phyloP scores from a whole-genome alignment of 2,797 vertebrate species.

The Rhinichthys osculus region DNA sequence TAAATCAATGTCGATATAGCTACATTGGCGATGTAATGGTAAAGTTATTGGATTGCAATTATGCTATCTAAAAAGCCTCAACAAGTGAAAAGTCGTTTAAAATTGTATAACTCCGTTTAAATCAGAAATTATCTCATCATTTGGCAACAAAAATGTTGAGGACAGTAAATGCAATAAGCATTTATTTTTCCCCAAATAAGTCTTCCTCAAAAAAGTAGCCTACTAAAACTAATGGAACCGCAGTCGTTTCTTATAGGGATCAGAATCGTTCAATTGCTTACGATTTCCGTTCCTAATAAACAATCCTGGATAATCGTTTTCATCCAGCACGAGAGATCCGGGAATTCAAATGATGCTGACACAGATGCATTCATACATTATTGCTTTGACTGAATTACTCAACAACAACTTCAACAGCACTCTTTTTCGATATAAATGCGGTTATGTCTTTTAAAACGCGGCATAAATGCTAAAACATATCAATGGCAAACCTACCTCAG shows the following conservation, averaged over 20 bases:
- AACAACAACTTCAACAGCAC: background rate
- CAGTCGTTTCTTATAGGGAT: background rate
- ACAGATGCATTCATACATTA: background rate
- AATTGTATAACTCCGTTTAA: background rate
- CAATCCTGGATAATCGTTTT: background rate
- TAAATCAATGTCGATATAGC: background rate
- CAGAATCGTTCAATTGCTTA: background rate
- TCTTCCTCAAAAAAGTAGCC: no score
- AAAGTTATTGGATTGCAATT: background rate
- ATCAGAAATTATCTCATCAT: background rate
- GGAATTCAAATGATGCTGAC: background rate
- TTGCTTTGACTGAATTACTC: background rate
- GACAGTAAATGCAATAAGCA: background rate
- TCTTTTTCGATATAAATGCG: background rate
- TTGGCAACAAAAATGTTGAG: background rate
- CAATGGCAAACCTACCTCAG: constrained; percentile 22
- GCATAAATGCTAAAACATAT: background rate
- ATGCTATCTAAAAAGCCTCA: background rate
- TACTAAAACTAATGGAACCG: background rate
- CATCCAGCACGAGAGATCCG: background rate
- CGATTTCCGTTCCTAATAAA: background rate
- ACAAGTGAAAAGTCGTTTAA: background rate
- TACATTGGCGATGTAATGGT: background rate
- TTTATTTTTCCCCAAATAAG: background rate
- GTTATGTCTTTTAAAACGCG: background rate